A percentile compares a stretch with the other conserved stretches of the same genome.
Evolutionary conservation across 2,113 vertebrate genomes (phyloP).

Genomic region (Cyanistes caeruleus): DNA sequence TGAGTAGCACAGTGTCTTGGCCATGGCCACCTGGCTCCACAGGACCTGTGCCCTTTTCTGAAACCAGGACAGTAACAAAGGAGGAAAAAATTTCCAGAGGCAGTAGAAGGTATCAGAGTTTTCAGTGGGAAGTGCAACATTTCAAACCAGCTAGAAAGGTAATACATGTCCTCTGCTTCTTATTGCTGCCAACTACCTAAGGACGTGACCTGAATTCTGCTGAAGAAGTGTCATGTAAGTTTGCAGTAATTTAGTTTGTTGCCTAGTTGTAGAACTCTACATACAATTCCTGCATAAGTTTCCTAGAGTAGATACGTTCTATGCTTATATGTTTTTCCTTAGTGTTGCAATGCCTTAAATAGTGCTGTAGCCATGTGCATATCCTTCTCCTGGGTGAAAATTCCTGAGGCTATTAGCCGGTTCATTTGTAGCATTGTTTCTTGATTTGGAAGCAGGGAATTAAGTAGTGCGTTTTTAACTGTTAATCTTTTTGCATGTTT

Average conservation of each 20-base stretch:
- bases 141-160: neutral
- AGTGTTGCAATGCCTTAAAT: fast-evolving
- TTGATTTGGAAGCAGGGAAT: neutral
- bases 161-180: conserved; percentile 32
- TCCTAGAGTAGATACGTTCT: neutral
- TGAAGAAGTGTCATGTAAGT: conserved; percentile 77
- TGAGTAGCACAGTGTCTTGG: neutral
- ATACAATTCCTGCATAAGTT: neutral
- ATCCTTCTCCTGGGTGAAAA: neutral
- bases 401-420: neutral
- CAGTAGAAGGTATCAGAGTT: neutral
- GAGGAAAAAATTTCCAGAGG: neutral
- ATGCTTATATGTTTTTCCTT: neutral
- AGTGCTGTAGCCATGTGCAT: neutral
- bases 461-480: neutral
- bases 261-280: neutral
- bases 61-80: neutral
- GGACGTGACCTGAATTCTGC: conserved; percentile 76
- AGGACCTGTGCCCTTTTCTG: fast-evolving
- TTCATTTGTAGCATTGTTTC: neutral
- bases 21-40: neutral
- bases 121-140: neutral
- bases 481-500: neutral
- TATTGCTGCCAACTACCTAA: conserved; percentile 62
- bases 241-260: neutral